Evolutionary conservation across 2,113 vertebrate species (phyloP), one percentile per base, ranked within the genome.

Genomic region (Pachycephala philippinensis): DNA sequence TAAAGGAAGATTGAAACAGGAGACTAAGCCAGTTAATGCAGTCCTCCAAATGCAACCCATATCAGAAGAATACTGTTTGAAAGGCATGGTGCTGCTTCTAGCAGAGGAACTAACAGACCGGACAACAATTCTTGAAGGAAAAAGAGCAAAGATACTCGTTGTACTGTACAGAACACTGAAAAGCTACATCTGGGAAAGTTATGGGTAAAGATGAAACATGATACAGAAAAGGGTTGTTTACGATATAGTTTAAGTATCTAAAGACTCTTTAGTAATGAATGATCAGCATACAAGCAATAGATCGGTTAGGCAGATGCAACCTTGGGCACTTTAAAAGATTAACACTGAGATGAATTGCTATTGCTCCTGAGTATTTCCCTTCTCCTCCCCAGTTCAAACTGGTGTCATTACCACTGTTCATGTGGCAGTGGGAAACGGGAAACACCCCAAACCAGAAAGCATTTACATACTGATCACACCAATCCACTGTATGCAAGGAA

Each of bases 1-100:
- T 94, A 96, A 97, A 93, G 83, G 69, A 92, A 90, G 87, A 94
- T 89, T 96, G 96, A 94, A 96, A 95, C 72, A 77, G 92, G 87
- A 97, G 94, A 94, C 87, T 87, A 94, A 93, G 90, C 52, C 66
- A 87, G 95, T 71, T 96, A 96, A 97, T 84, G 84, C 79, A 89
- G 76, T 88, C 78, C 59, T 91, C 74, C 94, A 95, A 90, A 96
- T 83, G 53, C 71, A 89, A 92, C 54, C 68, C 31, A 0, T 74
- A 74, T 69, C 86, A 80, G 65, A 95, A 91, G 68, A 84, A 60
- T 74, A 86, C 50, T 35, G 11, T 89, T 76, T 66, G 65, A 90
- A 92, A 94, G 78, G 69, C 86, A 82, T 4, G 66, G 37, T 81
- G 56, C 66, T 69, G 64, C 57, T 84, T 86, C 68, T 27, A 42